A percentile compares a stretch with the other conserved stretches of the same genome.
Evolutionary conservation across 2,888 invertebrate species (phyloP).

Genomic region (Aleiodes alternator): DNA sequence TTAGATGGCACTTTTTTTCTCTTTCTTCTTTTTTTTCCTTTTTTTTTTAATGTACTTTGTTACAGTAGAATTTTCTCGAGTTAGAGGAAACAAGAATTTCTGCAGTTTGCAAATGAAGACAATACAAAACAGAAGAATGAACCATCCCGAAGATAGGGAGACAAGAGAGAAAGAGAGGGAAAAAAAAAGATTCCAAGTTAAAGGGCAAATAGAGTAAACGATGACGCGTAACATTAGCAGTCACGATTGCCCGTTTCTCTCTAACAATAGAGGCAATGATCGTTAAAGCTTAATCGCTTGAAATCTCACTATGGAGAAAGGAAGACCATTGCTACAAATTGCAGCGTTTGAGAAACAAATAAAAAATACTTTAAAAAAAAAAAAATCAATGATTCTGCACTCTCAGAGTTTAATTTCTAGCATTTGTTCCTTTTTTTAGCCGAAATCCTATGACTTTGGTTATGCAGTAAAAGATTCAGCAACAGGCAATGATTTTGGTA

Average conservation of each 20-base stretch:
- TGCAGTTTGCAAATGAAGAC: slow-evolving; percentile 21
- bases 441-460: slow-evolving; percentile 86
- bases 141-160: slow-evolving; percentile 14
- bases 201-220: slow-evolving; percentile 14
- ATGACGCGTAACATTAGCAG: slow-evolving; percentile 36
- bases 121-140: slow-evolving; percentile 24
- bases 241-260: slow-evolving; percentile 28
- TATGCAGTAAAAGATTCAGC: slow-evolving; percentile 87
- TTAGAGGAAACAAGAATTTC: slow-evolving; percentile 21
- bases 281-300: slow-evolving; percentile 36
- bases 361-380: neutral
- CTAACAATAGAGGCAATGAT: slow-evolving; percentile 27
- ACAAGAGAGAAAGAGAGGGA: slow-evolving; percentile 4
- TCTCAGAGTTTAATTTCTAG: slow-evolving; percentile 2
- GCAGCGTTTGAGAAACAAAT: neutral
- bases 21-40: neutral
- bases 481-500: slow-evolving; percentile 84
- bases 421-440: slow-evolving; percentile 74
- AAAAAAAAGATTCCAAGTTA: neutral
- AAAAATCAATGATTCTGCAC: slow-evolving; percentile 11
- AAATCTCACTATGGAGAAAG: slow-evolving; percentile 17
- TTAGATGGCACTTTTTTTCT: neutral
- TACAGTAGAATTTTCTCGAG: slow-evolving; percentile 14
- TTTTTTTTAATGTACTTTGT: slow-evolving; percentile 27
- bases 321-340: slow-evolving; percentile 17